A percentile compares a stretch with the other conserved stretches of the same genome.
phyloP scores from a whole-genome alignment of 2,113 vertebrate genomes.

The Dascyllus trimaculatus region DNA sequence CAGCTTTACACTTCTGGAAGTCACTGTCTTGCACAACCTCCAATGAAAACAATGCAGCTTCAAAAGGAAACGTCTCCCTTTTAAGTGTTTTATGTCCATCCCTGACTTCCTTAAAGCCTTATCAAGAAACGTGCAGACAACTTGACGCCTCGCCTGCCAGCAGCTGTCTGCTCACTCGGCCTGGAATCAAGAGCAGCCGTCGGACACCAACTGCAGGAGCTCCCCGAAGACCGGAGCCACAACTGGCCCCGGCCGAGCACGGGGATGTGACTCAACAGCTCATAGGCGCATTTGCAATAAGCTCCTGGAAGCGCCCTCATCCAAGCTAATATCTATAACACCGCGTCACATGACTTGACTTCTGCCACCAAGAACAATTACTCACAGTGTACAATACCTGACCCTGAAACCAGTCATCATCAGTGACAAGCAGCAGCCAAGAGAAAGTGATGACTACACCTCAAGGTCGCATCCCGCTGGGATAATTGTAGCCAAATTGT shows the following conservation, averaged over 20 bases:
- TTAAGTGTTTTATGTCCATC: constrained; percentile 20
- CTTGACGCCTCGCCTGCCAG: constrained; percentile 72
- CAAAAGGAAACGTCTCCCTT: neutral
- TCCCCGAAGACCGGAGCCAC: constrained; percentile 72
- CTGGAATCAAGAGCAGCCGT: constrained; percentile 75
- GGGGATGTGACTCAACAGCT: constrained; percentile 70
- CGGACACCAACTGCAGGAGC: constrained; percentile 78
- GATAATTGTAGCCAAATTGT: constrained; percentile 55
- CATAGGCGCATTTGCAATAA: constrained; percentile 49
- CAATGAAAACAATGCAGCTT: neutral
- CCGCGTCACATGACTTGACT: constrained; percentile 51
- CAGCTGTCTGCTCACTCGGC: constrained; percentile 79
- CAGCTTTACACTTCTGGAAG: neutral
- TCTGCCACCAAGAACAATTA: constrained; percentile 66
- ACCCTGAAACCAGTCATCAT: constrained; percentile 57
- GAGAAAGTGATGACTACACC: constrained; percentile 68
- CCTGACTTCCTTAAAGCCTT: constrained; percentile 46
- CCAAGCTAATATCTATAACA: constrained; percentile 59
- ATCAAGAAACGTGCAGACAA: constrained; percentile 71
- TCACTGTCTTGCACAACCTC: neutral
- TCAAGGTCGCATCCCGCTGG: constrained; percentile 66
- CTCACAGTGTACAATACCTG: constrained; percentile 46
- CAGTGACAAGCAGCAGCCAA: constrained; percentile 52
- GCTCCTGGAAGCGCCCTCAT: constrained; percentile 66
- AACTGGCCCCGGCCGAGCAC: constrained; percentile 69